Evolutionary conservation across 2,113 vertebrate species (phyloP), one percentile per base, ranked within the genome.

Genomic region (Argyrosomus japonicus): DNA sequence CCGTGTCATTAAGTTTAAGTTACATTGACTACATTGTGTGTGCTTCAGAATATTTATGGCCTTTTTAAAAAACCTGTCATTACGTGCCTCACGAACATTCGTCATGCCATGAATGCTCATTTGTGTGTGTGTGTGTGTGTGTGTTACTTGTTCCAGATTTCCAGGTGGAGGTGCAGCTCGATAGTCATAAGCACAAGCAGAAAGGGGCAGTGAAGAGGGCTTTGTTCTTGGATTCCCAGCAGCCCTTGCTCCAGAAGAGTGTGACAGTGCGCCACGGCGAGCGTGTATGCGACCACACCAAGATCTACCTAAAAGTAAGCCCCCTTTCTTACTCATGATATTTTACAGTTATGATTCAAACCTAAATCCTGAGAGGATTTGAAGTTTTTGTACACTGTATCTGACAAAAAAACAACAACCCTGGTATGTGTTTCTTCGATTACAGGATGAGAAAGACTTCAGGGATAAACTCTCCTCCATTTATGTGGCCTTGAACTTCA

Each of bases 391-490:
- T 17, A 29, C 53, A 57, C 12, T 62, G 14, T 4, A 32, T 82
- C 32, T 61, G 1, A 51, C 18, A 43, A 43, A 71, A 71, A 32
- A 25, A 51, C 18, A 40, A 43, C 67, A 75, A 32, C 25, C 14
- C 21, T 60, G 53, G 1, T 25, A 8, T 81, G 11, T 87, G 32
- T 74, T 84, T 67, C 36, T 84, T 15, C 75, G 48, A 54, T 54
- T 83, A 29, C 88, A 98, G 97, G 96, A 95, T 1, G 97, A 98
- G 75, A 96, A 96, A 14, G 97, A 98, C 19, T 98, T 98, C 88
- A 95, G 97, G 83, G 97, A 98, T 88, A 98, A 98, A 91, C 96
- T 98, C 63, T 97, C 97, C 18, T 91, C 97, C 19, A 97, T 98
- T 85, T 95, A 94, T 51, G 92, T 98, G 19, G 91, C 95, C n/a